Evolutionary conservation across 2,797 vertebrate genomes (phyloP).

Genomic region (Paedocypris micromegethes): DNA sequence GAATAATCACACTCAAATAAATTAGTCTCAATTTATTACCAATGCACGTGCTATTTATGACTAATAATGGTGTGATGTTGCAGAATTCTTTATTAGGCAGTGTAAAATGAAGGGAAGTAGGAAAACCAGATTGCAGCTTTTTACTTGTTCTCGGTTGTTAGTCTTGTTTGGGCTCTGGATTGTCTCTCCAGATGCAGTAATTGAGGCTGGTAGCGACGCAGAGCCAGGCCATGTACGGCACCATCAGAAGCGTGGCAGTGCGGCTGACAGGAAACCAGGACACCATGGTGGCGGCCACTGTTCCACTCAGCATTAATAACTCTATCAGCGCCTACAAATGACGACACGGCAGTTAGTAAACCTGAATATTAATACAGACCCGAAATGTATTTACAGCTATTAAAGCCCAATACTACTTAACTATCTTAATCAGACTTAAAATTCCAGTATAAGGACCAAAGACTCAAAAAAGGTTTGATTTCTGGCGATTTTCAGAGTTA

Average conservation of each 20-base stretch:
- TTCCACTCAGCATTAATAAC: constrained; percentile 65
- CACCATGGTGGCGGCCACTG: constrained; percentile 70
- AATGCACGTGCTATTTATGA: too few species aligned
- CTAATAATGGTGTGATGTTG: too few species aligned
- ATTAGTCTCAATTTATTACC: constrained; percentile 7
- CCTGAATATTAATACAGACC: background rate
- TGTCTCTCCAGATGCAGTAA: constrained; percentile 84
- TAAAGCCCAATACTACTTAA: too few species aligned
- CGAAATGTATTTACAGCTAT: too few species aligned
- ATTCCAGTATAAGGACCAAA: too few species aligned
- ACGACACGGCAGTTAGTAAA: background rate
- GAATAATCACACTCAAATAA: too few species aligned
- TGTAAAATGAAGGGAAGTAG: background rate
- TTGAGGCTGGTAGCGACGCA: constrained; percentile 76
- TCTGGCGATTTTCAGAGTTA: too few species aligned
- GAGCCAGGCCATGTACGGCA: constrained; percentile 84
- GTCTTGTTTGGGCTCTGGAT: constrained; percentile 65
- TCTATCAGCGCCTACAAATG: constrained; percentile 63
- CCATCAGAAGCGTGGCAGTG: constrained; percentile 74
- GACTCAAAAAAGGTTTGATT: too few species aligned
- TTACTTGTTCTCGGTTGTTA: background rate
- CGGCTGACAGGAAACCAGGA: constrained; percentile 80
- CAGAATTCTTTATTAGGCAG: background rate
- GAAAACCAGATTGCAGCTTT: background rate
- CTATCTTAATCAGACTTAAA: too few species aligned